These are phyloP conservation scores for Octonoba sinensis DNA, from an alignment of 2,888 invertebrate species.

Conservation along the genomic window DNA sequence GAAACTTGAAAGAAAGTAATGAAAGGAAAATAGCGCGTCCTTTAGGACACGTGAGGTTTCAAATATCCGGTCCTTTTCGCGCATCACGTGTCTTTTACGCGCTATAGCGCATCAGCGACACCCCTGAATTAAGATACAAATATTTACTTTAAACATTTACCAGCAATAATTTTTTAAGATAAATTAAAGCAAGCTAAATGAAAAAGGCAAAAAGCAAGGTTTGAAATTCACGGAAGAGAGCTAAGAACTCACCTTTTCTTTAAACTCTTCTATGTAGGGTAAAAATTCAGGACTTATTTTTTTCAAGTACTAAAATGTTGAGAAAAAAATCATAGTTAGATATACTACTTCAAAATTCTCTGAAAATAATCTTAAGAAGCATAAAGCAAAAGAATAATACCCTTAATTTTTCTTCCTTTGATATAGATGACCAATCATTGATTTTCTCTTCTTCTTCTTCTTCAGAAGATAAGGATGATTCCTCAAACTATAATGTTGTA, in stretches of 20 bases:
- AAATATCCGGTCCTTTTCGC: no score
- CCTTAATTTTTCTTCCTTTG: slow-evolving; percentile 78
- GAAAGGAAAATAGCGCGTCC: no score
- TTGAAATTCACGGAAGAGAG: not conserved
- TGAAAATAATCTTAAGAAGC: no score
- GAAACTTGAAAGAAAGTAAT: no score
- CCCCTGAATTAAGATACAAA: no score
- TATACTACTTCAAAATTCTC: no score
- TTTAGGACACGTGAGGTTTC: no score
- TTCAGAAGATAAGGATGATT: slow-evolving; percentile 11
- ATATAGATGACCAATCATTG: slow-evolving; percentile 80
- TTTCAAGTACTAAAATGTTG: slow-evolving; percentile 75
- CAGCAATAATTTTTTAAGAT: no score
- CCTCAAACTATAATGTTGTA: slow-evolving; percentile 2
- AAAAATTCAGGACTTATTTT: slow-evolving; percentile 91
- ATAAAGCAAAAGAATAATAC: slow-evolving; percentile 7
- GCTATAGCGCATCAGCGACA: no score
- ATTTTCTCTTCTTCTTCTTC: slow-evolving; percentile 76
- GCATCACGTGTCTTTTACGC: no score
- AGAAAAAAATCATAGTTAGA: not conserved
- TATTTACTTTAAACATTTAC: no score
- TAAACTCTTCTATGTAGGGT: slow-evolving; percentile 83
- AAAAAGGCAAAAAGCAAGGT: not conserved
- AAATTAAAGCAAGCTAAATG: no score
- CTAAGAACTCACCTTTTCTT: slow-evolving; percentile 74